Evolutionary conservation across 2,797 vertebrate species (phyloP).

Genomic region (Sphenodon punctatus): DNA sequence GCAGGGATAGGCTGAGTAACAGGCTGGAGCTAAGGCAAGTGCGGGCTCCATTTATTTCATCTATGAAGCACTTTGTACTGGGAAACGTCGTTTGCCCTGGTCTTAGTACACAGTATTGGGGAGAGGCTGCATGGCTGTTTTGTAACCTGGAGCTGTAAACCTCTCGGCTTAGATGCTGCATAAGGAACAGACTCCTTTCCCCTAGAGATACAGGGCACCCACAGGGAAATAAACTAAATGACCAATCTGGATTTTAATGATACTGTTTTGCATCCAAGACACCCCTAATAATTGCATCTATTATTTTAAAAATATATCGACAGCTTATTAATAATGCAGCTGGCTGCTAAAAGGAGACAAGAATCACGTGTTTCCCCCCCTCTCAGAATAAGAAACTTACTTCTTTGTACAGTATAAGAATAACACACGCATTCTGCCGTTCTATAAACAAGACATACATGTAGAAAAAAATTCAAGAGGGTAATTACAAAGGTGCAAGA

Average conservation of each 20-base stretch:
- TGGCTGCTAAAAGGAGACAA: neutral
- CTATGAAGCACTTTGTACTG: neutral
- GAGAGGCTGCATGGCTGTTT: neutral
- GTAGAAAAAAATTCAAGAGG: constrained; percentile 65
- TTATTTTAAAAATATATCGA: neutral
- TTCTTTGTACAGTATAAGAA: constrained; percentile 39
- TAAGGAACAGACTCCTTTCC: neutral
- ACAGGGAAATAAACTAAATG: neutral
- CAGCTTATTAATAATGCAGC: constrained; percentile 40
- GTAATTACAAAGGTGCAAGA: constrained; percentile 69
- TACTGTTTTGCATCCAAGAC: neutral
- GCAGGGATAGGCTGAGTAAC: neutral
- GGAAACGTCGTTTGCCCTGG: neutral
- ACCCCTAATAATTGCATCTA: neutral
- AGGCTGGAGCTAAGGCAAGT: constrained; percentile 59
- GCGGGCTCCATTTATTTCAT: fast-evolving
- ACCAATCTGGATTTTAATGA: neutral
- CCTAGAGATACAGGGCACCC: neutral
- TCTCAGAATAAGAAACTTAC: constrained; percentile 48
- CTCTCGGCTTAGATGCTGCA: no score
- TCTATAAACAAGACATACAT: constrained; percentile 67
- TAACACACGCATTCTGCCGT: constrained; percentile 27
- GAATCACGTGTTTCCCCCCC: neutral
- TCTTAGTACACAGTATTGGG: fast-evolving
- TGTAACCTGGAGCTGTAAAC: constrained; percentile 39